Base-by-base conservation (phyloP, 2,797 vertebrate genomes). In the Adelosebastes latens region DNA sequence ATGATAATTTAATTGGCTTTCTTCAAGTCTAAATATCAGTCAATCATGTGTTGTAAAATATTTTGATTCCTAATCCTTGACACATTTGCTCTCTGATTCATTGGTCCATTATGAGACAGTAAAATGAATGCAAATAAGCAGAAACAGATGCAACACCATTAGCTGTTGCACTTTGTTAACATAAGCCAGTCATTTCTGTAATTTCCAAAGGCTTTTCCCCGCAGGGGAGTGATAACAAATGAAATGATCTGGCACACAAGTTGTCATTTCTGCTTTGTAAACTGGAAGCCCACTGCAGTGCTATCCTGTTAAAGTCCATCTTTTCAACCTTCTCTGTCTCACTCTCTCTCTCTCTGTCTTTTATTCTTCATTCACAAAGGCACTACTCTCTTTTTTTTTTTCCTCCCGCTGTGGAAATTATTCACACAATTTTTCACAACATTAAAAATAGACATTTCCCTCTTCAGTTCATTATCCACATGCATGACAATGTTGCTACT, bases 121-220 rank as follows among this genome's bases (percentile, higher is more conserved):
- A 87, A 84, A 81, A 89, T 81, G 29, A 77, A 90, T 87, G 89
- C 68, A 92, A 87, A 93, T 92, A 80, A 90, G 92, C 86, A 63
- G 56, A 88, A 82, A 62, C 75, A 80, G 87, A 91, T 84, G 78
- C 88, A 82, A 65, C 75, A 82, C 65, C 88, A 90, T 93, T 91
- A 91, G 89, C 86, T 89, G 87, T 86, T 94, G 89, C 86, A 84
- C 85, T 87, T 89, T 87, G 91, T 93, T 92, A 93, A 83, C 86
- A 91, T 80, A 85, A 89, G 82, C 75, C 80, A 89, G 89, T 94
- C 92, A 77, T 79, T 92, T 85, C 67, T 72, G 67, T 76, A 77
- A 90, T 87, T 88, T 84, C 84, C 83, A 83, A 81, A 89, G 90
- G 87, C 72, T 56, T 81, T 82, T 77, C 75, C 84, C 84, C 73